Conservation (phyloP, 2,888 invertebrate genomes). For the Micropterix aruncella region DNA sequence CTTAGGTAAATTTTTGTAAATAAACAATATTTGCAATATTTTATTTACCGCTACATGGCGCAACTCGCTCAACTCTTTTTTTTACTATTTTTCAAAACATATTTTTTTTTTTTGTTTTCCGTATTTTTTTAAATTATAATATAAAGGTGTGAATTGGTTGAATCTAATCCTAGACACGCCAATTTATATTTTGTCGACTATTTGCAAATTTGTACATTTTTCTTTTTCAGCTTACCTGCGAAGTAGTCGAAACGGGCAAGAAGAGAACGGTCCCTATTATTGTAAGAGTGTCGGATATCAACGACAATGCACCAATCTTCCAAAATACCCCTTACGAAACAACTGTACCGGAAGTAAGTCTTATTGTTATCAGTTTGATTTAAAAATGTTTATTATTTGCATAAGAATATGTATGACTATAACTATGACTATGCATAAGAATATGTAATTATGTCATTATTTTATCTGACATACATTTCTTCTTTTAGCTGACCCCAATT, state of each 20-base stretch:
- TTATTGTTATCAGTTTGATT: conserved; percentile 1
- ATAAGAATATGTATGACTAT: no score
- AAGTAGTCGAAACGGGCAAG: conserved; percentile 64
- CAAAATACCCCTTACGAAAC: conserved; percentile 73
- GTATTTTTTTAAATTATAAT: neutral
- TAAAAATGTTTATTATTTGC: conserved; percentile 1
- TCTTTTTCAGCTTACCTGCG: conserved; percentile 62
- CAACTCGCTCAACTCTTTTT: no score
- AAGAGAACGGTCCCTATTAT: conserved; percentile 78
- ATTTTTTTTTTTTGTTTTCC: no score
- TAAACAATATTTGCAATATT: no score
- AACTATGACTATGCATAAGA: no score
- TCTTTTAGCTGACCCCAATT: conserved; percentile 66
- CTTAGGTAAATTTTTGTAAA: no score
- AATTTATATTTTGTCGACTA: no score
- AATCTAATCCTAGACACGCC: neutral
- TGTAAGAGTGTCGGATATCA: conserved; percentile 79
- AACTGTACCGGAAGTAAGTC: conserved; percentile 68
- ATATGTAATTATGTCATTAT: no score
- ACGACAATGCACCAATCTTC: conserved; percentile 80
- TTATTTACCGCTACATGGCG: no score
- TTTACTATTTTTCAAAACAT: no score
- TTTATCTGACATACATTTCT: conserved; percentile 11
- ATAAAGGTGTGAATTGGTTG: neutral
- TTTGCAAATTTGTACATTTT: conserved; percentile 4